These are phyloP conservation scores for Variabilichromis moorii DNA, from an alignment of 2,113 vertebrate genomes.

Conservation along the genomic window DNA sequence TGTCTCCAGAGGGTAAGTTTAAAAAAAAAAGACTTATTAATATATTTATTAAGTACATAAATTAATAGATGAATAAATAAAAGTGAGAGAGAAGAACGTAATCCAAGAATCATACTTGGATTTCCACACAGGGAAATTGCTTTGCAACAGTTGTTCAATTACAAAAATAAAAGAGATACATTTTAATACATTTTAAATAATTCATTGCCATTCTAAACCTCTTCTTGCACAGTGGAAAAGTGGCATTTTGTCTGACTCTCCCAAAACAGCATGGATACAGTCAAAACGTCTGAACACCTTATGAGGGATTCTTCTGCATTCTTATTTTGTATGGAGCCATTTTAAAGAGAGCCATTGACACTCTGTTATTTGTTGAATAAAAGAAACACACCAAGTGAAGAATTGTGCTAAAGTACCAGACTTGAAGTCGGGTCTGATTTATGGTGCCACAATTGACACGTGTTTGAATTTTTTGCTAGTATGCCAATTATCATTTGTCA, in stretches of 20 bases:
- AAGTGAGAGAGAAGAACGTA: background rate
- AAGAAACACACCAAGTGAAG: background rate
- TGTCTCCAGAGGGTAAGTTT: slow-evolving; percentile 73
- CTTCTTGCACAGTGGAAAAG: slow-evolving; percentile 64
- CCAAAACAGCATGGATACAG: background rate
- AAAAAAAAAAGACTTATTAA: background rate
- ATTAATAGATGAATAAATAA: background rate
- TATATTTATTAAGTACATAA: background rate
- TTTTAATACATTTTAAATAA: background rate
- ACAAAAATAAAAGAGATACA: background rate
- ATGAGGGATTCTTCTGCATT: background rate
- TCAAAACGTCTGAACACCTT: background rate
- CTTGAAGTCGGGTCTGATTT: background rate
- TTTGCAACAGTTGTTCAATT: background rate
- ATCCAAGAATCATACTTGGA: background rate
- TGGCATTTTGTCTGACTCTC: slow-evolving; percentile 67
- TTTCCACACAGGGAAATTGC: background rate
- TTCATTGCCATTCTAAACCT: background rate
- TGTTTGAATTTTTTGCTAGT: background rate
- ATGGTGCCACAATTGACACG: background rate
- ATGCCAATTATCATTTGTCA: background rate
- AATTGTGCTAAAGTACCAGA: background rate
- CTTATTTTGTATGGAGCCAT: background rate
- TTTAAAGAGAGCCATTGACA: background rate
- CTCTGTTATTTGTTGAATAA: background rate